phyloP scores from a whole-genome alignment of 2,888 invertebrate species.

The Apodemia duryi region DNA sequence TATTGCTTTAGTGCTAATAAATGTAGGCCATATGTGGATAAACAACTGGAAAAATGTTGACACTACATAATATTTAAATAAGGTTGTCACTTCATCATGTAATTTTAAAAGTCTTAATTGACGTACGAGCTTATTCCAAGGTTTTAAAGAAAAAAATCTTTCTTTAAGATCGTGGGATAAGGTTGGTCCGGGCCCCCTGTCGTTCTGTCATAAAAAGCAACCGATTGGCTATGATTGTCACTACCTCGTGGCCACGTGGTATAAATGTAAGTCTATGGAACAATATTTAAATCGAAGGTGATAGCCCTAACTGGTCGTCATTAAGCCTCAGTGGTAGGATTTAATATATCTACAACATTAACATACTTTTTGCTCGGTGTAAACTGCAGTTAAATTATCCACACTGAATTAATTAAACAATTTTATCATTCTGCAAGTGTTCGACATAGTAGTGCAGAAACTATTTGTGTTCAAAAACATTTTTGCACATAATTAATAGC shows the following conservation, averaged over 20 bases:
- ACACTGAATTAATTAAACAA: constrained; percentile 11
- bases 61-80: constrained; percentile 5
- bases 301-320: constrained; percentile 6
- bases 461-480: neutral
- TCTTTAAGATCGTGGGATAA: too few relatives aligned
- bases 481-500: too few relatives aligned
- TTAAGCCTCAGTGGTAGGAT: constrained; percentile 5
- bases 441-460: neutral
- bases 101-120: too few relatives aligned
- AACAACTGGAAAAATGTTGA: constrained; percentile 6
- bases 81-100: neutral
- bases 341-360: constrained; percentile 14
- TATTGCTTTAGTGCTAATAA: constrained; percentile 25
- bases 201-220: too few relatives aligned
- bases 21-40: constrained; percentile 19
- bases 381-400: constrained; percentile 14
- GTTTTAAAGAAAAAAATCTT: too few relatives aligned
- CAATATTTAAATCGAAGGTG: neutral
- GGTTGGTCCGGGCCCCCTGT: too few relatives aligned
- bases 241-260: too few relatives aligned
- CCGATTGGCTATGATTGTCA: too few relatives aligned
- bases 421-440: constrained; percentile 2
- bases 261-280: too few relatives aligned
- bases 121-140: too few relatives aligned
- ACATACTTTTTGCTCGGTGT: constrained; percentile 12